phyloP scores from a whole-genome alignment of 2,797 vertebrate species.

The Cryptoprocta ferox region DNA sequence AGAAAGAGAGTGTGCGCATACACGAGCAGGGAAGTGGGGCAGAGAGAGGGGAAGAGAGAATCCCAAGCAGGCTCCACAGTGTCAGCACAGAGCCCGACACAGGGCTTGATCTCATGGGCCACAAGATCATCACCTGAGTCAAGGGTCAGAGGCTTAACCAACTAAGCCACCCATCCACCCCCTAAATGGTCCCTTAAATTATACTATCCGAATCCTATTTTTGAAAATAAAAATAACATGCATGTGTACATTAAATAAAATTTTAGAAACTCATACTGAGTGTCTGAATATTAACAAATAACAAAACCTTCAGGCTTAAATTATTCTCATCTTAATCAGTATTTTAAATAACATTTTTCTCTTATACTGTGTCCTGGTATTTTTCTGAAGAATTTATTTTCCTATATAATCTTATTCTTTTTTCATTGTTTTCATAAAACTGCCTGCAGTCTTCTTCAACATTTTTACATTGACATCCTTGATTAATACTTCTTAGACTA shows the following conservation, averaged over 20 bases:
- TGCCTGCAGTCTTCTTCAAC: background rate
- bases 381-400: conserved; percentile 43
- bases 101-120: no score
- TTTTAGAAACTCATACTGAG: background rate
- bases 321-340: background rate
- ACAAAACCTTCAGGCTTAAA: background rate
- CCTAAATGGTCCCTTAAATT: background rate
- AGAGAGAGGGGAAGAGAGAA: no score
- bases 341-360: background rate
- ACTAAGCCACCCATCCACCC: no score
- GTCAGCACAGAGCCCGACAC: no score
- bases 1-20: no score
- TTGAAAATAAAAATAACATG: background rate
- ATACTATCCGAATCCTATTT: background rate
- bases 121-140: no score
- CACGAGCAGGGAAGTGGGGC: no score
- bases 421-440: background rate
- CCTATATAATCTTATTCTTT: background rate
- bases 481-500: background rate
- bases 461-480: background rate
- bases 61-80: no score
- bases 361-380: background rate
- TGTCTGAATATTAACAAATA: conserved; percentile 8
- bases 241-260: background rate
- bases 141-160: no score